Conservation (phyloP, 2,113 vertebrate species). For the Prochilodus magdalenae region DNA sequence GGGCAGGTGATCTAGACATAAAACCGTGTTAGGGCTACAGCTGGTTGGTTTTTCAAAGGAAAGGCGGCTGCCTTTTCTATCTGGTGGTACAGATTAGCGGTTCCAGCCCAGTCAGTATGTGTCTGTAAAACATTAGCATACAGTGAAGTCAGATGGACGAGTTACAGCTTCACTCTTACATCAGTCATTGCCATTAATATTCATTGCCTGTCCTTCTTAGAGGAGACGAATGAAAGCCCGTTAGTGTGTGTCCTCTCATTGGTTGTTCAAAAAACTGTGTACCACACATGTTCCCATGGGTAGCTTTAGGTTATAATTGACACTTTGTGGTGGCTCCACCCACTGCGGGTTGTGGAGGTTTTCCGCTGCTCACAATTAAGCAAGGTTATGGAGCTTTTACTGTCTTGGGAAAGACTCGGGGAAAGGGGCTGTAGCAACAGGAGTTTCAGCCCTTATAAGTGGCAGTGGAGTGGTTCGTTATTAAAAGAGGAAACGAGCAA, state of each 20-base stretch:
- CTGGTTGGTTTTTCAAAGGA: background rate
- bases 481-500: too few relatives aligned
- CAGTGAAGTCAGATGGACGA: background rate
- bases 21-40: background rate
- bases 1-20: background rate
- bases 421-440: background rate
- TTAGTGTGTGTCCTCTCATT: background rate
- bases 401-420: background rate
- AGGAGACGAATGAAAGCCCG: background rate
- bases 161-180: background rate
- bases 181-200: slow-evolving; percentile 19
- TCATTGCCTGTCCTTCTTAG: slow-evolving; percentile 11
- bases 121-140: background rate
- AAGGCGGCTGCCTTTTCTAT: background rate
- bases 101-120: background rate
- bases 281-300: slow-evolving; percentile 22
- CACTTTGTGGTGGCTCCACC: background rate
- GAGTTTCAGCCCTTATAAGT: background rate
- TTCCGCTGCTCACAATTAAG: background rate
- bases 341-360: slow-evolving; percentile 14
- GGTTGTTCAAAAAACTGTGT: slow-evolving; percentile 16
- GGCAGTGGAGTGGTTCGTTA: too few relatives aligned
- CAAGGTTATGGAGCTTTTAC: background rate
- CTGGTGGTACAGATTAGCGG: background rate
- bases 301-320: slow-evolving; percentile 22